phyloP scores from a whole-genome alignment of 2,888 invertebrate genomes.

The Drosophila anomalipes region DNA sequence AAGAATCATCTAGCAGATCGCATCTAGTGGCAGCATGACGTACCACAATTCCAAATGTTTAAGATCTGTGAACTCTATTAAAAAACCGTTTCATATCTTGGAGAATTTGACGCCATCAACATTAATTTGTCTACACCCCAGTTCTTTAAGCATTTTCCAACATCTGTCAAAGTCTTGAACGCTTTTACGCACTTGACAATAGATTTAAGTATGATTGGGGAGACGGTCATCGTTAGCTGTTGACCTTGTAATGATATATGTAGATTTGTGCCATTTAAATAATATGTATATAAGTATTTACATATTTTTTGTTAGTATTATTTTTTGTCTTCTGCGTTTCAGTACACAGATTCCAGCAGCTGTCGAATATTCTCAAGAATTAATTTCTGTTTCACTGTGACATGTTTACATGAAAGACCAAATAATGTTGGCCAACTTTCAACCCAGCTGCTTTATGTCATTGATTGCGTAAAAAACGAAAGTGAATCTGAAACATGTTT shows the following conservation, averaged over 20 bases:
- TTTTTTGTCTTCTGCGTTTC: not conserved
- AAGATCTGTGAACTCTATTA: conserved; percentile 69
- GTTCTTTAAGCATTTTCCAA: conserved; percentile 41
- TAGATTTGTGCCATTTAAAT: conserved; percentile 6
- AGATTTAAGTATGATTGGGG: conserved; percentile 31
- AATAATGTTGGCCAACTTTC: conserved; percentile 36
- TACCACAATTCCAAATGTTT: conserved; percentile 54
- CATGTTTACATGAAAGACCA: conserved; percentile 70
- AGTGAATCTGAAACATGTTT: conserved; percentile 20
- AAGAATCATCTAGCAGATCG: conserved; percentile 55
- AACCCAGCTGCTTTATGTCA: conserved; percentile 67
- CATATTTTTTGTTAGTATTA: conserved; percentile 4
- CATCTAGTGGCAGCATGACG: conserved; percentile 62
- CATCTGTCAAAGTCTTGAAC: conserved; percentile 66
- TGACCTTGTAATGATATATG: conserved; percentile 61
- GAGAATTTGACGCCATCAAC: conserved; percentile 68
- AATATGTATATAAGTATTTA: conserved; percentile 18
- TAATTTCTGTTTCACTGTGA: conserved; percentile 60
- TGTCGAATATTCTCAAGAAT: conserved; percentile 61
- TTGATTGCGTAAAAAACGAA: conserved; percentile 42
- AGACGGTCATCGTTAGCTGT: conserved; percentile 12
- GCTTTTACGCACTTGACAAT: conserved; percentile 64
- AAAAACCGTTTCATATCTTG: conserved; percentile 60
- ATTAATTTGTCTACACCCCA: conserved; percentile 46
- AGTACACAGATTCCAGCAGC: conserved; percentile 65